Conservation (phyloP, 92 coral and sea anemone genomes). For the Phenganax subtilis region DNA sequence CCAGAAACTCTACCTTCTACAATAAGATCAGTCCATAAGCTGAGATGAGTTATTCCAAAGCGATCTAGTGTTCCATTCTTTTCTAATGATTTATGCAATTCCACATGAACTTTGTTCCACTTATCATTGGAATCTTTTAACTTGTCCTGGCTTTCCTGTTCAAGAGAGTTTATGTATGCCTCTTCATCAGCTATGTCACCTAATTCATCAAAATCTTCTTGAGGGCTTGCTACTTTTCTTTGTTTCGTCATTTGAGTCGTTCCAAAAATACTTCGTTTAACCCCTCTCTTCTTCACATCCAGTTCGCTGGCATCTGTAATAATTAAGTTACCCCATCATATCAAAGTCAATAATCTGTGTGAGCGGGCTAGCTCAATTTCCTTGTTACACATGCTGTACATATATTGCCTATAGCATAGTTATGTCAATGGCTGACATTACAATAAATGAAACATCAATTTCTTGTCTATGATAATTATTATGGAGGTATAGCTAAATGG, state of each 20-base stretch:
- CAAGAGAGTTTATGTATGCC: slow-evolving; percentile 41
- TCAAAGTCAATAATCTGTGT: no score
- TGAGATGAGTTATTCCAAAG: slow-evolving; percentile 50
- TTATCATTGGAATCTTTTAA: slow-evolving; percentile 43
- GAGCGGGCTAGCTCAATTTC: no score
- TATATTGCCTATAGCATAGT: no score
- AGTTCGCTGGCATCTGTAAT: slow-evolving; percentile 24
- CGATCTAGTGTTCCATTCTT: slow-evolving; percentile 42
- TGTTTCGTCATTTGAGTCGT: neutral
- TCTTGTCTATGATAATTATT: no score
- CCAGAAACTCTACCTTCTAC: slow-evolving; percentile 51
- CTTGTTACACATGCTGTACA: no score
- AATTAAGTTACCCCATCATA: neutral
- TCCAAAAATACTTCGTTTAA: slow-evolving; percentile 8
- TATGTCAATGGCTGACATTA: no score
- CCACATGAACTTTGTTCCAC: slow-evolving; percentile 52
- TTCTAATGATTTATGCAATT: slow-evolving; percentile 43
- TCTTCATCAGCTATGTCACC: slow-evolving; percentile 48
- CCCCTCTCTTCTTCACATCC: slow-evolving; percentile 5
- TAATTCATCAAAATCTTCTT: slow-evolving; percentile 39
- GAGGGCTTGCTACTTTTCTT: neutral
- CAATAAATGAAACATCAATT: no score
- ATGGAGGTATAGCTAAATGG: no score
- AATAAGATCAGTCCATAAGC: slow-evolving; percentile 57
- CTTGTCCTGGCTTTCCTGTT: slow-evolving; percentile 23